phyloP scores from a whole-genome alignment of 2,888 invertebrate genomes.

The Xylota sylvarum region DNA sequence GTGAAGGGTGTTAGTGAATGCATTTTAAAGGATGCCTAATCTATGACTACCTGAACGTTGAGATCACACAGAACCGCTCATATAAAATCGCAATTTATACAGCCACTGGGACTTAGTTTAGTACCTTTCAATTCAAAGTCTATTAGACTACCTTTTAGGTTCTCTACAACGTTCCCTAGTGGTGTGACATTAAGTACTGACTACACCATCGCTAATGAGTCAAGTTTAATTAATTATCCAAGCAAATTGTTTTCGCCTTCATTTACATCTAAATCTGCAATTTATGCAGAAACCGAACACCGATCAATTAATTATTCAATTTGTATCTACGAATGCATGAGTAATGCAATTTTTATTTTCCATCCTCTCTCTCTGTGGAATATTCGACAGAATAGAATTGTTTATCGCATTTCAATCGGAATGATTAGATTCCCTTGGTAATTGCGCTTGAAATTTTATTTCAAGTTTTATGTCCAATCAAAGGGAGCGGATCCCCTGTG shows the following conservation, averaged over 20 bases:
- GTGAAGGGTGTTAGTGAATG: too few relatives aligned
- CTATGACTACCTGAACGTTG: too few relatives aligned
- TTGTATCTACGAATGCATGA: background rate
- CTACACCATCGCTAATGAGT: background rate
- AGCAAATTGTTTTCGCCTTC: slow-evolving; percentile 16
- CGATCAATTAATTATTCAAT: background rate
- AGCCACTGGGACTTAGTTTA: too few relatives aligned
- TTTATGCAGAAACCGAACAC: background rate
- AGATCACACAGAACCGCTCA: too few relatives aligned
- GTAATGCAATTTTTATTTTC: background rate
- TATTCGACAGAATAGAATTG: background rate
- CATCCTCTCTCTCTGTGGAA: background rate
- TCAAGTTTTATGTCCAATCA: slow-evolving; percentile 1
- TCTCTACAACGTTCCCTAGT: too few relatives aligned
- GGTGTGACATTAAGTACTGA: too few relatives aligned
- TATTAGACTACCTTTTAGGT: too few relatives aligned
- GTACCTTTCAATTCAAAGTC: too few relatives aligned
- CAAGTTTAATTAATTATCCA: slow-evolving; percentile 5
- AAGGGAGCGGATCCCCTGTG: background rate
- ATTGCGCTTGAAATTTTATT: background rate
- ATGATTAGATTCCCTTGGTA: background rate
- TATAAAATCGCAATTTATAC: too few relatives aligned
- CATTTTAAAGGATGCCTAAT: too few relatives aligned
- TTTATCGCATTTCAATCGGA: background rate
- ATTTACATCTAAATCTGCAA: slow-evolving; percentile 5